Conservation (phyloP, 2,888 invertebrate species). For the Osedax frankpressi region DNA sequence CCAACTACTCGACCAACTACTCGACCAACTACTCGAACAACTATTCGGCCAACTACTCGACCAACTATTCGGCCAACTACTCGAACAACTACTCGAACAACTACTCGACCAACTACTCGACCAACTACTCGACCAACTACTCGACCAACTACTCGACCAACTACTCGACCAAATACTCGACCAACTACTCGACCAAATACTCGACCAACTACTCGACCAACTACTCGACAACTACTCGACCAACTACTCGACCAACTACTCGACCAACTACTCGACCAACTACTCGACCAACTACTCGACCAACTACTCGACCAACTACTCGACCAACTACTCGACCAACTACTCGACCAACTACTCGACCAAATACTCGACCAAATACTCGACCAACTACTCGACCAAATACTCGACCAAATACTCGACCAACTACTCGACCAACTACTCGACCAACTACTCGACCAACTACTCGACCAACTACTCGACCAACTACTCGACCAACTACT, state of each 20-base stretch:
- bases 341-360: not conserved
- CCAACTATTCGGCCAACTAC: not conserved
- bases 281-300: not conserved
- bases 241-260: not conserved
- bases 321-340: not conserved
- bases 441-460: not conserved
- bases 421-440: not conserved
- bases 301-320: not conserved
- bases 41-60: not conserved
- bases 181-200: not conserved
- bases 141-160: not conserved
- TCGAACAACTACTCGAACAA: not conserved
- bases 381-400: not conserved
- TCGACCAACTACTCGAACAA: not conserved
- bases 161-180: not conserved
- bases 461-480: not conserved
- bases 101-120: not conserved
- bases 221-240: not conserved
- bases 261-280: not conserved
- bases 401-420: not conserved
- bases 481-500: not conserved
- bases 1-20: not conserved
- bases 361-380: not conserved
- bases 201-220: not conserved
- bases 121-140: not conserved